Base-by-base conservation (phyloP, 64 coral and sea anemone genomes). In the Montipora capricornis region DNA sequence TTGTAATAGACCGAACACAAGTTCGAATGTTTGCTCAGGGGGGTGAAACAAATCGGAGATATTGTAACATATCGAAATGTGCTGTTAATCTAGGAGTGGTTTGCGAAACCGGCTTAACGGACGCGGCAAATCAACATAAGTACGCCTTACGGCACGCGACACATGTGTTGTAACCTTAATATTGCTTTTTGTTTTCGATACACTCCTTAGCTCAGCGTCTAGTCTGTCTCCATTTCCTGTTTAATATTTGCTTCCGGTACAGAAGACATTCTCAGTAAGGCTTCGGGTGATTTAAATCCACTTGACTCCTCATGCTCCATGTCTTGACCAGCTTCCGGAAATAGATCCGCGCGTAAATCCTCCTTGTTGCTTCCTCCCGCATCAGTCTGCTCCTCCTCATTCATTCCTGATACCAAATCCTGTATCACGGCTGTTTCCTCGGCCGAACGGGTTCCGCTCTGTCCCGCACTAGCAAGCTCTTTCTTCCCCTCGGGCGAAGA, bases 201-300 rank as follows among this genome's bases (percentile, higher is more conserved):
- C 20, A 64, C 8, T 71, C 19, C 20, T 29, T 11, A 4, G 12
- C 44, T n/a, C 4, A 49, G 44, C 76, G 5, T 49, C 19, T 86
- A 86, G 44, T 86, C 82, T 4, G 62, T 86, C 45, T 78, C 76
- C 16, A 49, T 15, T 29, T 86, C 82, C 66, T 86, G 82, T 47
- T 86, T 86, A 49, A 86, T 45, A 69, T 2, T 86, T 17, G 1
- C 47, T 5, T 73, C 82, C 6, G 52, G 8, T 61, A 37, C 80
- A 12, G 86, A 49, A 24, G 50, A 5, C 93, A 95, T 95, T 55
- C 81, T 95, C 2, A 95, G 87, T 73, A 95, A 45, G 2, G 93
- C 93, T n/a, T 90, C 93, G 0, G 93, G 93, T 12, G 93, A 88
- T 1, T 82, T 68, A 14, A 95, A 95, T n/a, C 93, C 88, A 1